Conservation (phyloP, 2,888 invertebrate genomes). For the Synanthedon formicaeformis region DNA sequence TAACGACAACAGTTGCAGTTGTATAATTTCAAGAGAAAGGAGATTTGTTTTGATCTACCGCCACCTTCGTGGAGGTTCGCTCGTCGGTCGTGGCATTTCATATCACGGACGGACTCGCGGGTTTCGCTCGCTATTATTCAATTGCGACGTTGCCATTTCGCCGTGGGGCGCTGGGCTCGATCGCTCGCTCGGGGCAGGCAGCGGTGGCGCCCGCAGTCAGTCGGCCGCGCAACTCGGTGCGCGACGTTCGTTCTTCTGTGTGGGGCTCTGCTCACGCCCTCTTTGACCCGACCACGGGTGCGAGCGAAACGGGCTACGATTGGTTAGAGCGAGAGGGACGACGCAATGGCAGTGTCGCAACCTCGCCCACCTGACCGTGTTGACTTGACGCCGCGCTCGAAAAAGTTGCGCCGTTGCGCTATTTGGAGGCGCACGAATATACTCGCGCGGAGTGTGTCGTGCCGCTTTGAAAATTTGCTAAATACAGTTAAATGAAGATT, state of each 20-base stretch:
- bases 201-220: slow-evolving; percentile 42
- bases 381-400: slow-evolving; percentile 69
- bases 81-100: slow-evolving; percentile 51
- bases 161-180: slow-evolving; percentile 28
- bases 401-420: slow-evolving; percentile 71
- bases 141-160: slow-evolving; percentile 58
- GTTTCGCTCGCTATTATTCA: slow-evolving; percentile 52
- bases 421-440: slow-evolving; percentile 68
- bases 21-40: slow-evolving; percentile 68
- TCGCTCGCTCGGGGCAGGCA: slow-evolving; percentile 29
- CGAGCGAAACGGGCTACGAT: slow-evolving; percentile 36
- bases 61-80: slow-evolving; percentile 48
- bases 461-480: slow-evolving; percentile 53
- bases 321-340: slow-evolving; percentile 39
- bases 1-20: slow-evolving; percentile 39
- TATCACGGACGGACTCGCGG: slow-evolving; percentile 33
- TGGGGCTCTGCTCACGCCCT: slow-evolving; percentile 46
- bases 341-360: slow-evolving; percentile 66
- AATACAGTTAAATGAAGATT: slow-evolving; percentile 38
- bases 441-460: slow-evolving; percentile 48
- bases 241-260: slow-evolving; percentile 66
- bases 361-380: slow-evolving; percentile 72
- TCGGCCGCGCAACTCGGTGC: slow-evolving; percentile 68
- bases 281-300: slow-evolving; percentile 35
- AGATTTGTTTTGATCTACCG: slow-evolving; percentile 65